Conservation (phyloP, 2,113 vertebrate species). For the Aepyceros melampus region DNA sequence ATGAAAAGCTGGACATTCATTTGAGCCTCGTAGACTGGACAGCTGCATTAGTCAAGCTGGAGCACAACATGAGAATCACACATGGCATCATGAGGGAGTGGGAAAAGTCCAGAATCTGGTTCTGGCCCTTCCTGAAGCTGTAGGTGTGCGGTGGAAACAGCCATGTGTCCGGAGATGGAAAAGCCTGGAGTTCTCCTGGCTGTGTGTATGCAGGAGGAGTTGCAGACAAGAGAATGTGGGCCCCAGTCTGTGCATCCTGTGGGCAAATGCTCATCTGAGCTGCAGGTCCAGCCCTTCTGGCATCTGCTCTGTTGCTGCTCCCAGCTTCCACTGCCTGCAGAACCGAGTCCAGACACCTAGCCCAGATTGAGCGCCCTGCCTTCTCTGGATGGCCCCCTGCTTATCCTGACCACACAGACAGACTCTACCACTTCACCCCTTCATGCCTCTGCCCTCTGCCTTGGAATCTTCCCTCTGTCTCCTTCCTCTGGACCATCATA, state of each 20-base stretch:
- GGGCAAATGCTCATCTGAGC: neutral
- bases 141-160: neutral
- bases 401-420: neutral
- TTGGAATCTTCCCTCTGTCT: neutral
- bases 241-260: neutral
- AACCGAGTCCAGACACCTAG: neutral
- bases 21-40: neutral
- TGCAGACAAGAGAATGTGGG: neutral
- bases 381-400: neutral
- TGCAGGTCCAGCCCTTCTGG: too few relatives aligned
- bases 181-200: neutral
- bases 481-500: neutral
- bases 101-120: neutral
- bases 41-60: neutral
- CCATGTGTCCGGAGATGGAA: neutral
- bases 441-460: neutral
- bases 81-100: too few relatives aligned
- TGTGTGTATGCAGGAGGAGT: neutral
- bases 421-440: fast-evolving
- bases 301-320: fast-evolving
- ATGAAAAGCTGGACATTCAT: neutral
- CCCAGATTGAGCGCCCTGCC: too few relatives aligned
- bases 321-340: neutral
- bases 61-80: neutral
- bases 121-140: neutral